Evolutionary conservation across 2,113 vertebrate genomes (phyloP).

Genomic region (Galeopterus variegatus): DNA sequence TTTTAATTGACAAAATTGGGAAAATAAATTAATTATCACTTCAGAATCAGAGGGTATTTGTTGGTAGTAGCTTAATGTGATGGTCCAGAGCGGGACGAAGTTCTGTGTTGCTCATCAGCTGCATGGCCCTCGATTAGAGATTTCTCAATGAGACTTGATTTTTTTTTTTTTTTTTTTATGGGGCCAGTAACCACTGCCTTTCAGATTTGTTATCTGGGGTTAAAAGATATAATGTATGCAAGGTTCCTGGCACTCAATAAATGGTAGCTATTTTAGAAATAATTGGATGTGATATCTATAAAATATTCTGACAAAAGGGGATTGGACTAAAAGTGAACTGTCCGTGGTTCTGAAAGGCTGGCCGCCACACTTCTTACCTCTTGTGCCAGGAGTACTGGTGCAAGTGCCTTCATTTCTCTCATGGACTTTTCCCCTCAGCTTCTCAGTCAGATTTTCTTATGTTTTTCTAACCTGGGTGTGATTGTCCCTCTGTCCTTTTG

Average conservation of each 20-base stretch:
- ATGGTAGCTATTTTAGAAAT: slow-evolving; percentile 49
- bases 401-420: background rate
- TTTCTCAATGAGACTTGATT: background rate
- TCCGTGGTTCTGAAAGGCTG: slow-evolving; percentile 21
- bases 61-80: background rate
- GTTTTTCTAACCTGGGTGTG: background rate
- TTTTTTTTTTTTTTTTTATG: background rate
- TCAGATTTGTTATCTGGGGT: slow-evolving; percentile 6
- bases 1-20: background rate
- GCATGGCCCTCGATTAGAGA: background rate
- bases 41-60: background rate
- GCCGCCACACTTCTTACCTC: accelerated
- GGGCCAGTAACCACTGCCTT: background rate
- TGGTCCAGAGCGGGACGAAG: background rate
- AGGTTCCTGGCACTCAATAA: background rate
- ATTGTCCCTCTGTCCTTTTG: background rate
- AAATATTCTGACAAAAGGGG: background rate
- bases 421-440: background rate
- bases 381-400: background rate
- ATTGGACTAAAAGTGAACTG: background rate
- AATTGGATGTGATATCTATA: background rate
- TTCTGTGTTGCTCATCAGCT: background rate
- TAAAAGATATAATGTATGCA: slow-evolving; percentile 32
- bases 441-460: background rate
- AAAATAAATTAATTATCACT: background rate